phyloP scores from a whole-genome alignment of 2,797 vertebrate species.

The Microctenopoma stevenorrisi region DNA sequence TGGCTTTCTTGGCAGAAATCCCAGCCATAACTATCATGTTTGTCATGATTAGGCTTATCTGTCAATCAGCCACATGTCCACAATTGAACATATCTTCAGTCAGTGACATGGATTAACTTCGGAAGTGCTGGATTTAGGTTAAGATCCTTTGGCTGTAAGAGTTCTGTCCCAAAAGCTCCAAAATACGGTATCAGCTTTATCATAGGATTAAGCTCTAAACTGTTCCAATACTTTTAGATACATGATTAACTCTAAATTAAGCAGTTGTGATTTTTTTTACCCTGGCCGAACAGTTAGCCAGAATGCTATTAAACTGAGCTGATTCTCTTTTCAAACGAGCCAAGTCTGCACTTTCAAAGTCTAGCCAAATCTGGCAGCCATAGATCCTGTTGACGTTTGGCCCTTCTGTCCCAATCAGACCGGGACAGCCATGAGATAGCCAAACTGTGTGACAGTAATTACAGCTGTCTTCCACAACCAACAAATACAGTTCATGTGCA shows the following conservation, averaged over 20 bases:
- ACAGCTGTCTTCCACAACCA: not conserved
- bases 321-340: constrained; percentile 18
- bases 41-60: constrained; percentile 55
- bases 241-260: not conserved
- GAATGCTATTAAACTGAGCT: constrained; percentile 10
- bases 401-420: constrained; percentile 3
- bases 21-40: constrained; percentile 56
- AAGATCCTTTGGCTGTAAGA: not conserved
- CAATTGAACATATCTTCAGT: constrained; percentile 38
- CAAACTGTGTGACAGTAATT: not conserved
- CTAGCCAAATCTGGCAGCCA: constrained; percentile 23
- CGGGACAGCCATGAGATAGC: not conserved
- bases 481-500: too few species aligned
- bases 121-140: constrained; percentile 24
- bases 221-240: constrained; percentile 14
- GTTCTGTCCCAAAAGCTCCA: constrained; percentile 13
- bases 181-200: constrained; percentile 12
- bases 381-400: constrained; percentile 25
- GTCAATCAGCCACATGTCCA: constrained; percentile 52
- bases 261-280: constrained; percentile 4
- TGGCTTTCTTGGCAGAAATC: constrained; percentile 64
- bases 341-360: constrained; percentile 14
- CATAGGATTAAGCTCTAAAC: not conserved
- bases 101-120: constrained; percentile 22
- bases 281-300: constrained; percentile 15